phyloP scores from a whole-genome alignment of 2,797 vertebrate genomes.

The Pangasius larnaudii region DNA sequence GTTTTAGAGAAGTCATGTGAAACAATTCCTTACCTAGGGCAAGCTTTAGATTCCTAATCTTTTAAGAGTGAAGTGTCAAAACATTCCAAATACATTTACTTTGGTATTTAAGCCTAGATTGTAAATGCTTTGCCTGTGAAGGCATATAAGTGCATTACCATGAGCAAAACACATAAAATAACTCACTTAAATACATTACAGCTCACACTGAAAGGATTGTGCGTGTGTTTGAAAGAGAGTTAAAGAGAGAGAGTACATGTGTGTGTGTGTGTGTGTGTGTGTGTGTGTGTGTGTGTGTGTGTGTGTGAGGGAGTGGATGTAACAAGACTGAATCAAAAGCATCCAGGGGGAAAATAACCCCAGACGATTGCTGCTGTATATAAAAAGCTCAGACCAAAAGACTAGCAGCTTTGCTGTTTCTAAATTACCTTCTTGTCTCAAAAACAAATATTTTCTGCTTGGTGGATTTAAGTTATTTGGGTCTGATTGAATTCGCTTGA shows the following conservation, averaged over 20 bases:
- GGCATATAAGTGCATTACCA: background rate
- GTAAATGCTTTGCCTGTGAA: background rate
- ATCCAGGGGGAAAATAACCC: constrained; percentile 32
- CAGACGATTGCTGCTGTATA: constrained; percentile 23
- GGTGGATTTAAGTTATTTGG: constrained; percentile 57
- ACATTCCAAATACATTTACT: background rate
- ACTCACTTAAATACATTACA: background rate
- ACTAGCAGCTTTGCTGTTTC: constrained; percentile 35
- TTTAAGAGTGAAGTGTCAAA: background rate
- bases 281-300: background rate
- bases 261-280: background rate
- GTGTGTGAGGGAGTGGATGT: background rate
- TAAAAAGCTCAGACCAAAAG: constrained; percentile 30
- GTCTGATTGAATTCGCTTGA: constrained; percentile 64
- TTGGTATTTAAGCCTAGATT: background rate
- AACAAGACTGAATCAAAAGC: constrained; percentile 12
- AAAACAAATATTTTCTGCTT: constrained; percentile 48
- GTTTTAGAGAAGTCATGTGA: background rate
- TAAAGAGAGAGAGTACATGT: background rate
- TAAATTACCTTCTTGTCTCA: constrained; percentile 44
- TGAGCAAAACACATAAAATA: background rate
- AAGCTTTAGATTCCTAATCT: background rate
- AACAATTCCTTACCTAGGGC: background rate
- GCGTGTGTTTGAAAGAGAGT: background rate
- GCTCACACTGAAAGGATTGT: background rate